Conservation (phyloP, 1,140 invertebrate genomes). For the Thaumatotibia leucotreta region DNA sequence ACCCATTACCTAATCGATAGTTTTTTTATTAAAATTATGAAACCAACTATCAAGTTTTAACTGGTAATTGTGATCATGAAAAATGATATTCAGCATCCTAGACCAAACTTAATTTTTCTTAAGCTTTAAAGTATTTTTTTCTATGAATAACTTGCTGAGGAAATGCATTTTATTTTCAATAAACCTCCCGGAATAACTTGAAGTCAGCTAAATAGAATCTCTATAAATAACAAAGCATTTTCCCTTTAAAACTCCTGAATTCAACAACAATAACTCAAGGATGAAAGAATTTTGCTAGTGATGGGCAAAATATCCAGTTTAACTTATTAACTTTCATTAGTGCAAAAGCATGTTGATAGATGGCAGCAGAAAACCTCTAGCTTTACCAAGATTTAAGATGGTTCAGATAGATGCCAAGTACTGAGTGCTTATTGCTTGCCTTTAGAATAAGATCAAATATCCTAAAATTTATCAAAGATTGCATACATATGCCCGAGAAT, state of each 20-base stretch:
- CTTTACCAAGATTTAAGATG: no score
- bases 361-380: no score
- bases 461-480: no score
- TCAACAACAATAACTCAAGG: neutral
- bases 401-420: no score
- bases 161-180: constrained; percentile 7
- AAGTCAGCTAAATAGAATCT: neutral
- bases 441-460: no score
- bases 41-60: no score
- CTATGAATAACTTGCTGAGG: neutral
- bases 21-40: no score
- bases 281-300: neutral
- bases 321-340: neutral
- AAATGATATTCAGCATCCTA: neutral
- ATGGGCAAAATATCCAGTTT: neutral
- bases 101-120: neutral
- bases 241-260: neutral
- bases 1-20: no score
- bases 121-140: neutral
- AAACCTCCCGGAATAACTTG: neutral
- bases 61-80: no score
- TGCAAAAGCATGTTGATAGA: no score
- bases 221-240: neutral
- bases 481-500: no score
- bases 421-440: no score